A percentile compares a stretch with the other conserved stretches of the same genome.
Evolutionary conservation across 2,888 invertebrate genomes (phyloP).

Genomic region (Dorcus parallelipipedus): DNA sequence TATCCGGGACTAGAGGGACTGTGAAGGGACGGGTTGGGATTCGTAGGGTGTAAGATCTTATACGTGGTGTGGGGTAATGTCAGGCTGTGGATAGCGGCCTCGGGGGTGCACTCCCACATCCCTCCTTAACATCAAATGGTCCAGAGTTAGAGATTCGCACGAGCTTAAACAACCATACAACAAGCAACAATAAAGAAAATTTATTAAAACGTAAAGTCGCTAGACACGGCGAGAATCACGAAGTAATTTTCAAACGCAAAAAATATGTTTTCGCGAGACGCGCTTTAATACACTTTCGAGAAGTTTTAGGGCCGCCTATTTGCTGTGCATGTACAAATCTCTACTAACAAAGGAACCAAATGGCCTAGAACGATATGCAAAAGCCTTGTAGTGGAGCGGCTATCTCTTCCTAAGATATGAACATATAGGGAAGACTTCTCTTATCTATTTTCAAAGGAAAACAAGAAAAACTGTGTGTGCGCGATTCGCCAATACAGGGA

Average conservation of each 20-base stretch:
- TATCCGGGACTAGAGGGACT: constrained; percentile 32
- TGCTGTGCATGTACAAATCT: constrained; percentile 1
- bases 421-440: constrained; percentile 10
- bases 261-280: not conserved
- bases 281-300: too few relatives aligned
- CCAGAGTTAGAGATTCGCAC: constrained; percentile 26
- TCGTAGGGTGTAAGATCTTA: constrained; percentile 23
- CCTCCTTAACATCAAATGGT: constrained; percentile 29
- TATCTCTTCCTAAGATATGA: constrained; percentile 12
- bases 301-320: not conserved
- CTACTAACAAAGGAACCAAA: constrained; percentile 12
- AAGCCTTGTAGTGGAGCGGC: constrained; percentile 8
- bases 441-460: constrained; percentile 15
- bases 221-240: not conserved
- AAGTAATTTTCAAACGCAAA: constrained; percentile 1
- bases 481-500: not conserved
- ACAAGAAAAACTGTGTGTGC: constrained; percentile 8
- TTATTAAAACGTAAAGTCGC: not conserved
- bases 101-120: constrained; percentile 25
- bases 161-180: constrained; percentile 1
- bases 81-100: constrained; percentile 27
- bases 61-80: constrained; percentile 29
- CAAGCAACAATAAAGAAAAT: constrained; percentile 1
- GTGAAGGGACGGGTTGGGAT: constrained; percentile 24
- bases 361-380: constrained; percentile 17